Base-by-base conservation (phyloP, 2,113 vertebrate genomes). In the Myotis davidii region DNA sequence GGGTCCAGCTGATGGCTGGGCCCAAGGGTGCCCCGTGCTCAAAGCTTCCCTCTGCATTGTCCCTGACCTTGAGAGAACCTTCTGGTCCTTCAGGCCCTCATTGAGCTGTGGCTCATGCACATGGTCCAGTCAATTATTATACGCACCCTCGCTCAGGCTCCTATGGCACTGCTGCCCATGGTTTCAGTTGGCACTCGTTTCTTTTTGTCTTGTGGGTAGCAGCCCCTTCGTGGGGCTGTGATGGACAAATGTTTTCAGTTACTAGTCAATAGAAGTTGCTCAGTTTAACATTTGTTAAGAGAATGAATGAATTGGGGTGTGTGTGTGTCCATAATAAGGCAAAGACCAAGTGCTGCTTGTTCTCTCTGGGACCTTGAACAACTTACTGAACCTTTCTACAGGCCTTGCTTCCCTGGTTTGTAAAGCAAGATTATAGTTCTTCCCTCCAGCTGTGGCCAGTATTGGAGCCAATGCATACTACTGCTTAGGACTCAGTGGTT, bases 231-330 rank as follows among this genome's bases (percentile, higher is more conserved):
- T 48, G 54, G 3, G 12, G 32, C 64, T 34, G 17, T 85, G 20
- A 12, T 21, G 74, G 64, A 74, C 65, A 50, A n/a, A 48, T 91
- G 76, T 83, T 90, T 95, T 81, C 81, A 48, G n/a, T 86, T 74
- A 14, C n/a, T 45, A 3, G 21, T 54, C 27, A 61, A 48, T 37
- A n/a, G 79, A 79, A 29, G 29, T n/a, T 88, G 34, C 25, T 81
- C 29, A 34, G 59, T 69, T 42, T 16, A 52, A 6, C 65, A 20
- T 84, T 52, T 56, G 32, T 81, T 54, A 88, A 86, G 34, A 56
- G 54, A 64, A 32, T 50, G 5, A 59, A 27, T 72, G 83, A 54
- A 25, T 16, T 4, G 16, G 42, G 4, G 29, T 29, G n/a, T 5
- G 17, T n/a, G 9, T 7, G 5, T 50, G 16, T 85, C 6, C 45